A percentile compares a stretch with the other conserved stretches of the same genome.
These are phyloP conservation scores for Uloborus diversus DNA, from an alignment of 1,140 invertebrate genomes.

Conservation along the genomic window DNA sequence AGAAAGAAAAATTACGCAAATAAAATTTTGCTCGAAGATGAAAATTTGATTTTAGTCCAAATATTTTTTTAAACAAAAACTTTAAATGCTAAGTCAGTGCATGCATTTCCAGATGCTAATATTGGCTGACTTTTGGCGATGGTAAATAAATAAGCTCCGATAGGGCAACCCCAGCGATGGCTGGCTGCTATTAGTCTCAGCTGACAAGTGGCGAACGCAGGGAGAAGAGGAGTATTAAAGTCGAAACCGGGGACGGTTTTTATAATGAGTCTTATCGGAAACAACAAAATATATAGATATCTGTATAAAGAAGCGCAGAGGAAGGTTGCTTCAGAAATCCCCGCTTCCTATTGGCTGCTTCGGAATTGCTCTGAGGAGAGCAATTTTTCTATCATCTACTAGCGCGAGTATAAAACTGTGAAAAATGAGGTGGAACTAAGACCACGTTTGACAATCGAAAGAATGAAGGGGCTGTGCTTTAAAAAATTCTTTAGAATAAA, in stretches of 20 bases:
- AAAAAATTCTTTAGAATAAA: not conserved
- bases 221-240: constrained; percentile 1
- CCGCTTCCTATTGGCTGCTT: constrained; percentile 1
- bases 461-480: not conserved
- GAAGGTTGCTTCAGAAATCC: not conserved
- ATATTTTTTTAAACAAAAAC: too few species aligned
- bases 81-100: too few species aligned
- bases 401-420: constrained; percentile 11
- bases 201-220: constrained; percentile 14
- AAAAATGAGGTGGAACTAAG: constrained; percentile 52
- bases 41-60: too few species aligned
- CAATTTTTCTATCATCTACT: constrained; percentile 21
- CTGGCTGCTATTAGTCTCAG: constrained; percentile 49
- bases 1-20: too few species aligned
- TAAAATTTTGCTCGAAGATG: too few species aligned
- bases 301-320: not conserved
- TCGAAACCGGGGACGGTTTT: constrained; percentile 9
- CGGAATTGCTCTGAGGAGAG: constrained; percentile 14
- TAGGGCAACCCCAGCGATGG: constrained; percentile 4
- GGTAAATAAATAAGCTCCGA: too few species aligned
- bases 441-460: constrained; percentile 21
- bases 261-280: constrained; percentile 54
- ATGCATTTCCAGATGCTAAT: too few species aligned
- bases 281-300: constrained; percentile 43
- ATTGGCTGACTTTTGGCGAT: not conserved